Evolutionary conservation across 2,888 invertebrate species (phyloP).

Genomic region (Drosophila lacicola): DNA sequence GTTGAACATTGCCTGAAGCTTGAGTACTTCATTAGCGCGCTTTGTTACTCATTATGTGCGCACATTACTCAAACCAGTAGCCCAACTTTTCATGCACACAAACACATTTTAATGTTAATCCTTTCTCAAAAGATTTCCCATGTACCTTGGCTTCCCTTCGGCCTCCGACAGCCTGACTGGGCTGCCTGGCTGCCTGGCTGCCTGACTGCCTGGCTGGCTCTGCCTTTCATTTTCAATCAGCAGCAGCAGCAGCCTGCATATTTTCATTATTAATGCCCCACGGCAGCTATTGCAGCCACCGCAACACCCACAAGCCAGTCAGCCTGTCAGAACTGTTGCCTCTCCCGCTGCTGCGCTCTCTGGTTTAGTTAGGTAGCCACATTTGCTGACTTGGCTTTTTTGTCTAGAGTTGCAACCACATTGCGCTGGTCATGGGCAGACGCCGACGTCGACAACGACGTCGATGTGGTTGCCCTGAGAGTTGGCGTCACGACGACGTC

Average conservation of each 20-base stretch:
- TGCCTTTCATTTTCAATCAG: constrained; percentile 75
- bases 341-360: constrained; percentile 18
- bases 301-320: constrained; percentile 49
- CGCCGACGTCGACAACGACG: constrained; percentile 35
- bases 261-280: constrained; percentile 78
- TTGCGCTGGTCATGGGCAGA: constrained; percentile 77
- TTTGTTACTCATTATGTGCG: constrained; percentile 78
- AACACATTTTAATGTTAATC: constrained; percentile 73
- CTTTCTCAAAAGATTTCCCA: constrained; percentile 74
- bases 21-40: constrained; percentile 79
- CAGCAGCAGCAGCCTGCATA: constrained; percentile 67
- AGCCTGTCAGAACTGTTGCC: constrained; percentile 26
- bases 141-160: constrained; percentile 21
- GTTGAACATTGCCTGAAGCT: constrained; percentile 47
- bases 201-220: constrained; percentile 4
- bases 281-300: constrained; percentile 66
- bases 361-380: constrained; percentile 53
- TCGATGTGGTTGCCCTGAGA: constrained; percentile 42
- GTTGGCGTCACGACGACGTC: constrained; percentile 42
- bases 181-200: constrained; percentile 3
- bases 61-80: constrained; percentile 74
- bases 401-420: constrained; percentile 80
- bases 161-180: background rate
- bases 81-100: constrained; percentile 59
- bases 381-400: constrained; percentile 79